These are phyloP conservation scores for Morpho deidamia DNA, from an alignment of 2,888 invertebrate species.

Conservation along the genomic window DNA sequence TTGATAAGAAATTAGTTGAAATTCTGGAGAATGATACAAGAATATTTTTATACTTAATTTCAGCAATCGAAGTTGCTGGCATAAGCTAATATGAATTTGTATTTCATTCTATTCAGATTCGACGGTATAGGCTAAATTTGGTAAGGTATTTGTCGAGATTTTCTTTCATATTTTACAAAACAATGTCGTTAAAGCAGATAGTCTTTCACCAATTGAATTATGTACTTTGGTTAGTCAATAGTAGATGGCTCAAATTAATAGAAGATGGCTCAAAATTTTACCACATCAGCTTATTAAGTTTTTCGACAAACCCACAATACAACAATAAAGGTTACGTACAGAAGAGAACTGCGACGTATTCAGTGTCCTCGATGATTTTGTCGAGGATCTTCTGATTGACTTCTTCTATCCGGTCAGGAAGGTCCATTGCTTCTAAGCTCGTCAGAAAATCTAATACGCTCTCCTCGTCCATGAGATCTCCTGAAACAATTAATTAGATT, in stretches of 20 bases:
- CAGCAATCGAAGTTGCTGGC: too few species aligned
- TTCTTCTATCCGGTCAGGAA: slow-evolving; percentile 96
- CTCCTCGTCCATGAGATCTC: slow-evolving; percentile 97
- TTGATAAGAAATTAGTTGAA: too few species aligned
- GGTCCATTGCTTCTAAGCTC: slow-evolving; percentile 95
- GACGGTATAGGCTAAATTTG: too few species aligned
- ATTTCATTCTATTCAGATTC: too few species aligned
- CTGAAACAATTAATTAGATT: slow-evolving; percentile 53
- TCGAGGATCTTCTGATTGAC: slow-evolving; percentile 93
- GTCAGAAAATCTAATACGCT: slow-evolving; percentile 95
- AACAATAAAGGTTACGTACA: slow-evolving; percentile 83
- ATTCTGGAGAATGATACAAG: too few species aligned
- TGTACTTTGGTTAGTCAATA: too few species aligned
- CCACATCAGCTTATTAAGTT: slow-evolving; percentile 56
- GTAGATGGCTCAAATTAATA: slow-evolving; percentile 38
- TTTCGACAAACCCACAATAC: slow-evolving; percentile 46
- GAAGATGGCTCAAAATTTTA: slow-evolving; percentile 52
- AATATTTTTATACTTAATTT: too few species aligned
- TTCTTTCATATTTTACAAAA: neutral
- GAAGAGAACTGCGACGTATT: slow-evolving; percentile 94
- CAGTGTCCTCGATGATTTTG: slow-evolving; percentile 94
- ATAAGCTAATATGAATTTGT: too few species aligned
- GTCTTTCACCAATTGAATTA: too few species aligned
- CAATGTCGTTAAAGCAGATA: too few species aligned
- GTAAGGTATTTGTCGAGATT: too few species aligned